Percentiles rank a stretch among this genome's conserved stretches.
phyloP scores from a whole-genome alignment of 2,888 invertebrate genomes.

The Rapana venosa region DNA sequence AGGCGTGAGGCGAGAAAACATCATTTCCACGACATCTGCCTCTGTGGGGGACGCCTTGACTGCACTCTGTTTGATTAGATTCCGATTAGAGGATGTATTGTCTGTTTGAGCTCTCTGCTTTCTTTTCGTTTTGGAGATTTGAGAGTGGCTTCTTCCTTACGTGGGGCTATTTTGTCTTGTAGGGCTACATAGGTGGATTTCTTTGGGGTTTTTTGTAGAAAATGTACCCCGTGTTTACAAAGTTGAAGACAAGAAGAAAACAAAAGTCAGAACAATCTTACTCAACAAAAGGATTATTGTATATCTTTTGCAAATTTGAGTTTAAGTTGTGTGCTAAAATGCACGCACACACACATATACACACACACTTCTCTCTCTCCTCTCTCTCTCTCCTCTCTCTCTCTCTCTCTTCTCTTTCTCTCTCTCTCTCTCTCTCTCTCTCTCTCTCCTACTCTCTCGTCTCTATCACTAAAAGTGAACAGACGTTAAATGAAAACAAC shows the following conservation, averaged over 20 bases:
- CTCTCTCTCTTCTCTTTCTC: not conserved
- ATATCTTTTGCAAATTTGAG: too few relatives aligned
- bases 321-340: too few relatives aligned
- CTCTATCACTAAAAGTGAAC: not conserved
- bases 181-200: too few relatives aligned
- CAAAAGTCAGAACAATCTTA: too few relatives aligned
- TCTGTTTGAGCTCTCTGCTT: not conserved
- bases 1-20: slow-evolving; percentile 31
- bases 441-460: not conserved
- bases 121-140: not conserved
- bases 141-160: not conserved
- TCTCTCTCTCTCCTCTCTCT: not conserved
- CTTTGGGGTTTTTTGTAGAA: too few relatives aligned
- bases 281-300: too few relatives aligned
- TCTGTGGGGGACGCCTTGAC: not conserved
- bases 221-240: too few relatives aligned
- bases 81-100: not conserved
- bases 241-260: too few relatives aligned
- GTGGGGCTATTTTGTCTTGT: too few relatives aligned
- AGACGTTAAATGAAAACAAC: too few relatives aligned
- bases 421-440: not conserved
- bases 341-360: too few relatives aligned
- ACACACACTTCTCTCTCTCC: not conserved
- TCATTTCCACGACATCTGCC: slow-evolving; percentile 19
- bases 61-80: slow-evolving; percentile 14